Base-by-base conservation (phyloP, 2,797 vertebrate genomes). In the Sebastes paucispinis region DNA sequence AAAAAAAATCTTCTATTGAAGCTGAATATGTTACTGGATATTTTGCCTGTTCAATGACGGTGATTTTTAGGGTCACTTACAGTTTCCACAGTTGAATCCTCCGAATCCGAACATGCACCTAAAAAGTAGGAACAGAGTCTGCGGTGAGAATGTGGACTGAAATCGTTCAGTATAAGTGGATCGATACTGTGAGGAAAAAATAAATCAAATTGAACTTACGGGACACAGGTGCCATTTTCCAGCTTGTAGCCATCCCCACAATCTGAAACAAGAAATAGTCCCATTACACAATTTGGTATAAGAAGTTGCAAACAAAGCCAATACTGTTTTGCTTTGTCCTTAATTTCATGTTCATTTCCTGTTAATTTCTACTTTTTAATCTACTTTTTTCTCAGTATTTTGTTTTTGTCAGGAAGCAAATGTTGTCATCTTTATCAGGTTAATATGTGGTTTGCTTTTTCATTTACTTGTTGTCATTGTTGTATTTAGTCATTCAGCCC, bases 51-150 rank as follows among this genome's bases (percentile, higher is more conserved):
- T 20, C 3, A 47, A 36, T 18, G 8, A 0, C 4, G 0, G 29
- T 0, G 0, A 6, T 24, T 78, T 70, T 27, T 3, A 47, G 29
- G 1, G 1, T 20, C 65, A 97, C 98, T 97, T 93, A 99, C 98
- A 98, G 78, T 99, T 99, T 87, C 95, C 97, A 87, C 98, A 99
- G 92, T 99, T 99, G 91, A 99, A 98, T 91, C 98, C 98, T 72
- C 98, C 98, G 66, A 99, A 97, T 83, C 98, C 98, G 75, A 99
- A 99, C 0, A 95, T 96, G 88, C 98, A 99, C 81, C 98, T 99
- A 89, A 73, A 94, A 84, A 50, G 91, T 5, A 73, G 11, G 73
- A 94, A 87, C 32, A 76, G 5, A 66, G 65, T 22, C 34, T 20
- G n/a, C 18, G 58, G 39, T 60, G 14, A 74, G 69, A 74, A 77